phyloP scores from a whole-genome alignment of 2,888 invertebrate genomes.

The Cataglyphis altisquamis region DNA sequence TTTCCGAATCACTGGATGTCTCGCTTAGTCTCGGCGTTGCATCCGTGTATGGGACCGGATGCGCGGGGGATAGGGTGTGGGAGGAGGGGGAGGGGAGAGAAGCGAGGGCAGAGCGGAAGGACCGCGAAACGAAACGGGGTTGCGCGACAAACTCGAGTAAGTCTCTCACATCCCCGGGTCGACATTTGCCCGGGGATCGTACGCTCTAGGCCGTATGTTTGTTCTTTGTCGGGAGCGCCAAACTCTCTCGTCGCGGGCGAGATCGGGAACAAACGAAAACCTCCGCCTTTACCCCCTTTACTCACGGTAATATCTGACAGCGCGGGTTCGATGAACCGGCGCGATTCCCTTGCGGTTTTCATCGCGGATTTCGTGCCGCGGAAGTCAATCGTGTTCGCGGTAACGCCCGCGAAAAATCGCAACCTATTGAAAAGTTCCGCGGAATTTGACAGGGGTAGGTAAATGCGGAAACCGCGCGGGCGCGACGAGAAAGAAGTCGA shows the following conservation, averaged over 20 bases:
- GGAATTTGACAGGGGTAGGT: slow-evolving; percentile 22
- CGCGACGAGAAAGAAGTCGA: slow-evolving; percentile 24
- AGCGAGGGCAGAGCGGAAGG: slow-evolving; percentile 16
- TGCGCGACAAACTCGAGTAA: slow-evolving; percentile 41
- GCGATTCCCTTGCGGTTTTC: slow-evolving; percentile 48
- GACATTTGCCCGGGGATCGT: slow-evolving; percentile 43
- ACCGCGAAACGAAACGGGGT: slow-evolving; percentile 45
- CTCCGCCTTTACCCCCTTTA: not conserved
- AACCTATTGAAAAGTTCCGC: slow-evolving; percentile 47
- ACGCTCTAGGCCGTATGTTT: slow-evolving; percentile 51
- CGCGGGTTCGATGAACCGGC: slow-evolving; percentile 49
- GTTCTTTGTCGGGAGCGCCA: slow-evolving; percentile 49
- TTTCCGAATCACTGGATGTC: slow-evolving; percentile 78
- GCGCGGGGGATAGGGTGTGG: not conserved
- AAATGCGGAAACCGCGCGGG: slow-evolving; percentile 33
- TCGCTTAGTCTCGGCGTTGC: slow-evolving; percentile 56
- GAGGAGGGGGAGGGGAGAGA: not conserved
- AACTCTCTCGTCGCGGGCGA: slow-evolving; percentile 46
- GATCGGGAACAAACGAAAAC: slow-evolving; percentile 54
- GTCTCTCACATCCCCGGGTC: slow-evolving; percentile 39
- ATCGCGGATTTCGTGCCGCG: slow-evolving; percentile 50
- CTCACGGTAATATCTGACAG: slow-evolving; percentile 43
- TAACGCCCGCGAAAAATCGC: slow-evolving; percentile 50
- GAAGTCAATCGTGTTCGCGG: slow-evolving; percentile 50
- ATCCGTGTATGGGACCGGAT: slow-evolving; percentile 45